These are phyloP conservation scores for Eilema caniola DNA, from an alignment of 2,888 invertebrate genomes.

Conservation along the genomic window DNA sequence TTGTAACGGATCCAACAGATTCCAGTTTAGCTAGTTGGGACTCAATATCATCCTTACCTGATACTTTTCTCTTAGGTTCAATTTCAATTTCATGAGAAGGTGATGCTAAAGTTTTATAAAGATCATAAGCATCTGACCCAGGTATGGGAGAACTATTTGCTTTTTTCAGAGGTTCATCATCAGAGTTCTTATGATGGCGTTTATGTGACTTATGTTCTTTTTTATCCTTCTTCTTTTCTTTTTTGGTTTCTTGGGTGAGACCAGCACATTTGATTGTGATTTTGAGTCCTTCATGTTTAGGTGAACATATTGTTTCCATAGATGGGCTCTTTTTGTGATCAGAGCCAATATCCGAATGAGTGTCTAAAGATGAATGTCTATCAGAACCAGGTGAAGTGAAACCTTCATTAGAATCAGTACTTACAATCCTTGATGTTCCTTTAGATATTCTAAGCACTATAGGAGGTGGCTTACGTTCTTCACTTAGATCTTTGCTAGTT, in stretches of 20 bases:
- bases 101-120: slow-evolving; percentile 84
- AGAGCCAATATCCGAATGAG: slow-evolving; percentile 76
- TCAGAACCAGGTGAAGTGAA: slow-evolving; percentile 85
- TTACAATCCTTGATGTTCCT: slow-evolving; percentile 89
- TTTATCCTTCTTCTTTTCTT: slow-evolving; percentile 81
- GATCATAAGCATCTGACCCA: slow-evolving; percentile 82
- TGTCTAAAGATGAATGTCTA: slow-evolving; percentile 82
- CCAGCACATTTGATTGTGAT: slow-evolving; percentile 84
- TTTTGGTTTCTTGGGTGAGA: slow-evolving; percentile 75
- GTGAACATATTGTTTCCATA: slow-evolving; percentile 80
- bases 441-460: slow-evolving; percentile 96
- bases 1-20: slow-evolving; percentile 61
- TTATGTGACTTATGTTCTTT: slow-evolving; percentile 86
- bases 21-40: slow-evolving; percentile 74
- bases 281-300: slow-evolving; percentile 84
- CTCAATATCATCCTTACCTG: slow-evolving; percentile 74
- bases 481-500: slow-evolving; percentile 80
- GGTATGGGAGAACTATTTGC: slow-evolving; percentile 81
- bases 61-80: slow-evolving; percentile 60
- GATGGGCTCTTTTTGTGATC: slow-evolving; percentile 80
- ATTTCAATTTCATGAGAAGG: slow-evolving; percentile 71
- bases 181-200: slow-evolving; percentile 78
- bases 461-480: slow-evolving; percentile 90
- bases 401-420: slow-evolving; percentile 89
- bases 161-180: slow-evolving; percentile 74